These are phyloP conservation scores for Melolontha melolontha DNA, from an alignment of 2,888 invertebrate genomes.

Conservation along the genomic window DNA sequence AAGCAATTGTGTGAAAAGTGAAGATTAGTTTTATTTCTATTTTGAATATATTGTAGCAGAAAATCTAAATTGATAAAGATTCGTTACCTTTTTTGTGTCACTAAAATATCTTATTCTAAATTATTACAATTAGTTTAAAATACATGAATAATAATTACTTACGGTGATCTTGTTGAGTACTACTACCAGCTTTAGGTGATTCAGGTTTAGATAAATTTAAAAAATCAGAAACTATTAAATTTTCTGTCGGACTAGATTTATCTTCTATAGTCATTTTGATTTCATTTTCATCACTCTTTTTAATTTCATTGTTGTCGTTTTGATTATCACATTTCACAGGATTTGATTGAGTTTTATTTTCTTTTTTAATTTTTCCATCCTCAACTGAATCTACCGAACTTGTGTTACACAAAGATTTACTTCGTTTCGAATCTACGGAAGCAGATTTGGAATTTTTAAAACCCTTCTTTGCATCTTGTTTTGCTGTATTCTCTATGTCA, in stretches of 20 bases:
- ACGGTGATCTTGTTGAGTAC: constrained; percentile 62
- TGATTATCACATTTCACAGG: constrained; percentile 55
- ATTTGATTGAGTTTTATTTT: constrained; percentile 59
- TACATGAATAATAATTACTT: constrained; percentile 38
- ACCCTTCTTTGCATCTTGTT: constrained; percentile 52
- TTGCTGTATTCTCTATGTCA: constrained; percentile 52
- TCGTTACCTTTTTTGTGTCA: too few species aligned
- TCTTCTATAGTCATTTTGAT: constrained; percentile 58
- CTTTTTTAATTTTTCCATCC: constrained; percentile 53
- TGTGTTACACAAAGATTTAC: constrained; percentile 58
- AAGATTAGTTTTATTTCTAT: too few species aligned
- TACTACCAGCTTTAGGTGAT: constrained; percentile 63
- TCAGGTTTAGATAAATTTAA: constrained; percentile 53
- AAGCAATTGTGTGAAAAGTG: too few species aligned
- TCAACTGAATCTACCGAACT: constrained; percentile 57
- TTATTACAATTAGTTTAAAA: too few species aligned
- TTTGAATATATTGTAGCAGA: too few species aligned
- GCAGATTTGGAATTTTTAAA: constrained; percentile 53
- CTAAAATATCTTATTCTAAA: too few species aligned
- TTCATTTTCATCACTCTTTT: constrained; percentile 52
- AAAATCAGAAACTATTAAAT: constrained; percentile 57
- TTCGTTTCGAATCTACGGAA: constrained; percentile 58
- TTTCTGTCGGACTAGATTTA: constrained; percentile 56
- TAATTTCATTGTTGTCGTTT: constrained; percentile 40
- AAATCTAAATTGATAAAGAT: too few species aligned